Percentiles rank a stretch among this genome's conserved stretches.
phyloP scores from a whole-genome alignment of 1,140 invertebrate species.

The Goniozus legneri region DNA sequence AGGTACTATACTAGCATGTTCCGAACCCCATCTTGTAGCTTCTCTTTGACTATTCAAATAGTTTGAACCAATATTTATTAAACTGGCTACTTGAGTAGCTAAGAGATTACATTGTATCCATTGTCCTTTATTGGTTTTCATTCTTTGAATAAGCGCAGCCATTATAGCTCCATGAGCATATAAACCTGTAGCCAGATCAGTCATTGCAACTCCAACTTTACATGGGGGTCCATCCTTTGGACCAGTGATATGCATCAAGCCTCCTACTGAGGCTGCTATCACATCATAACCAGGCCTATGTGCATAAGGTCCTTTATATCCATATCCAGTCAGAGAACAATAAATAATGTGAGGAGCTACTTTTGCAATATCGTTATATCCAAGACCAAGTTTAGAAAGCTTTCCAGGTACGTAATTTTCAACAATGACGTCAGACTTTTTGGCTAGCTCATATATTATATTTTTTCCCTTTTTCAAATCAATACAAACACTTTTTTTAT shows the following conservation, averaged over 20 bases:
- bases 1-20: conserved; percentile 91
- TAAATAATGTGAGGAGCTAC: conserved; percentile 84
- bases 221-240: conserved; percentile 77
- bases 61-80: conserved; percentile 88
- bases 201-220: conserved; percentile 90
- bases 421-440: conserved; percentile 81
- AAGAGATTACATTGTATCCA: conserved; percentile 93
- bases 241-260: conserved; percentile 87
- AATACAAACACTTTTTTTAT: conserved; percentile 92
- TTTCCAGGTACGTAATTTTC: conserved; percentile 96
- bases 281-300: conserved; percentile 91
- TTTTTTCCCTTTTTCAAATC: conserved; percentile 78
- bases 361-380: conserved; percentile 70
- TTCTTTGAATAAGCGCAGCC: conserved; percentile 79
- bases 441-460: conserved; percentile 71
- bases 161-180: conserved; percentile 95
- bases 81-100: conserved; percentile 82
- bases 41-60: conserved; percentile 84
- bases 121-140: conserved; percentile 78
- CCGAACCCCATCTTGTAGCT: conserved; percentile 79
- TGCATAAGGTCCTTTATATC: conserved; percentile 79
- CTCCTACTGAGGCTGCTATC: conserved; percentile 89
- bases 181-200: conserved; percentile 88
- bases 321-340: conserved; percentile 92
- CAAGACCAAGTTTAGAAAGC: conserved; percentile 72